Conservation (phyloP, 2,888 invertebrate genomes). For the Calliphora vomitoria region DNA sequence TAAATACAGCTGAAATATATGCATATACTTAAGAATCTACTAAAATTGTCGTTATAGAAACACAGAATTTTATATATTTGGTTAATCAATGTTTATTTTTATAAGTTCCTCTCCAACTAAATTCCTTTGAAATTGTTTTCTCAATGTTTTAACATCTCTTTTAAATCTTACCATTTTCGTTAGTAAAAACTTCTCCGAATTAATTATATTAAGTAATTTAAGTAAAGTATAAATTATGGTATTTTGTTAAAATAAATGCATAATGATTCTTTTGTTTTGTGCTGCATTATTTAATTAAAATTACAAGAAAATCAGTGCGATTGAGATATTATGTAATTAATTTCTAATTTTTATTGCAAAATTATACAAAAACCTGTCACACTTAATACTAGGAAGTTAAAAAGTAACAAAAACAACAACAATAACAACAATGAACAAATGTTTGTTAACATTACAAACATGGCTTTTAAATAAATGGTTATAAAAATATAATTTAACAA, state of each 20-base stretch:
- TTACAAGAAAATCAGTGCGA: constrained; percentile 22
- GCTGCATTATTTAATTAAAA: constrained; percentile 10
- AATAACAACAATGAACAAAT: constrained; percentile 5
- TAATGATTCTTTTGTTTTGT: constrained; percentile 1
- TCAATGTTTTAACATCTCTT: not conserved
- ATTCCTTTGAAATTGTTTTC: not conserved
- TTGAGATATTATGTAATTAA: constrained; percentile 47
- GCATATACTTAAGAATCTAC: no score
- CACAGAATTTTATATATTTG: no score
- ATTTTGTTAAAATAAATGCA: not conserved
- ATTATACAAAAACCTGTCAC: constrained; percentile 54
- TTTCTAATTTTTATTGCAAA: constrained; percentile 57
- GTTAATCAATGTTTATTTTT: no score
- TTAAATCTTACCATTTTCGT: not conserved
- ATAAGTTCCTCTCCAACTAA: no score
- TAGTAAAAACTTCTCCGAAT: not conserved
- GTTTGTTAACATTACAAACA: constrained; percentile 52
- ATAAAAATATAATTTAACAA: constrained; percentile 52
- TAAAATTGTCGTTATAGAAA: no score
- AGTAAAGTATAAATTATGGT: constrained; percentile 2
- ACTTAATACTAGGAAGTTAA: constrained; percentile 58
- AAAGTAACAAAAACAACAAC: constrained; percentile 1
- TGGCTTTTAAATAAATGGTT: constrained; percentile 56
- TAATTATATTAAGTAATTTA: not conserved
- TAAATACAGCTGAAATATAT: not conserved